phyloP scores from a whole-genome alignment of 2,888 invertebrate genomes.

The Nomada goodeniana region DNA sequence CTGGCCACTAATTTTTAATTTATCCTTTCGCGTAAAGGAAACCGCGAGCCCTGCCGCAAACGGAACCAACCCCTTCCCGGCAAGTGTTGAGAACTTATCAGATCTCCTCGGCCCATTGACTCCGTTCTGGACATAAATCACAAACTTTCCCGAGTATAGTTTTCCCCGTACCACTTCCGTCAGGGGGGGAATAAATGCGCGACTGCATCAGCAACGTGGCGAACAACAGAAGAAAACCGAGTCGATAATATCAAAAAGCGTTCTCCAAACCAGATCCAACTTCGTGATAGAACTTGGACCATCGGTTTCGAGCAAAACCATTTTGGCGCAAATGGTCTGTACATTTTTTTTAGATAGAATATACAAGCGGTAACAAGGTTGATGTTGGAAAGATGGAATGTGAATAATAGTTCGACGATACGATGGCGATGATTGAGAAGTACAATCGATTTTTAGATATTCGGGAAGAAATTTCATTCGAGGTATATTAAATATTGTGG shows the following conservation, averaged over 20 bases:
- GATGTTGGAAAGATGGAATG: background rate
- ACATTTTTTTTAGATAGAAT: conserved; percentile 3
- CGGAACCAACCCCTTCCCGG: conserved; percentile 28
- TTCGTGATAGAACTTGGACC: conserved; percentile 22
- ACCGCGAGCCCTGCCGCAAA: background rate
- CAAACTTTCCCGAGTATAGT: conserved; percentile 43
- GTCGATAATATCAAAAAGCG: conserved; percentile 28
- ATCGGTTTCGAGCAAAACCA: conserved; percentile 27
- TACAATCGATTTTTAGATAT: background rate
- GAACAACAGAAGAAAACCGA: conserved; percentile 29
- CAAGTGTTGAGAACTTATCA: conserved; percentile 62
- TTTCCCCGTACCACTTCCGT: background rate
- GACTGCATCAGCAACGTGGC: conserved; percentile 11
- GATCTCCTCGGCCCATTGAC: conserved; percentile 58
- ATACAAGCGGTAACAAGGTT: background rate
- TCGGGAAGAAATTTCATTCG: background rate
- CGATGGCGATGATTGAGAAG: background rate
- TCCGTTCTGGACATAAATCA: conserved; percentile 49
- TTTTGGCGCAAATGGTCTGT: conserved; percentile 34
- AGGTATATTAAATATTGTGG: background rate
- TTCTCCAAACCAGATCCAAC: background rate
- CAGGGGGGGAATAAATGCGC: conserved; percentile 23
- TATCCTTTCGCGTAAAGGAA: conserved; percentile 31
- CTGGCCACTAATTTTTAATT: conserved; percentile 46
- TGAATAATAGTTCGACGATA: conserved; percentile 37